Conservation (phyloP, 2,888 invertebrate genomes). For the Trissoscelio sp. region DNA sequence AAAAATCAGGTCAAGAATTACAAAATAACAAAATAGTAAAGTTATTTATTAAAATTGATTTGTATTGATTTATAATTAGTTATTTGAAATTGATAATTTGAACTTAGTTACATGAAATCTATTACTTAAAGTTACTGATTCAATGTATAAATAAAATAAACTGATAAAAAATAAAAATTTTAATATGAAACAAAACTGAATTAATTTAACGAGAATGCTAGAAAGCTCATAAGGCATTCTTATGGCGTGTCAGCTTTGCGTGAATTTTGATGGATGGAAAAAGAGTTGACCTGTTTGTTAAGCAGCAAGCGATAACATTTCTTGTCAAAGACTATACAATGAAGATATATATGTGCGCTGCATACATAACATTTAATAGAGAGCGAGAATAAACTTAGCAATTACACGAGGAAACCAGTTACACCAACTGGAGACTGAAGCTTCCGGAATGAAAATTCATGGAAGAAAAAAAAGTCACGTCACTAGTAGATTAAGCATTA, state of each 20-base stretch:
- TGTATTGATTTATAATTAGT: no score
- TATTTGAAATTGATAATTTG: no score
- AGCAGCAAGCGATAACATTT: conserved; percentile 43
- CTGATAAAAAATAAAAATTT: no score
- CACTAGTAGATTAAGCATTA: conserved; percentile 25
- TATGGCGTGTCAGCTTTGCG: background rate
- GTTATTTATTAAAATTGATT: no score
- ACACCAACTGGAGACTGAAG: conserved; percentile 35
- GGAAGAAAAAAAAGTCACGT: conserved; percentile 28
- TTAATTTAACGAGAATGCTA: conserved; percentile 2
- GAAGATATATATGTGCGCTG: conserved; percentile 34
- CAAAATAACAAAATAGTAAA: no score
- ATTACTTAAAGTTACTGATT: no score
- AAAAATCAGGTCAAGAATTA: no score
- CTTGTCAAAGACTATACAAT: conserved; percentile 37
- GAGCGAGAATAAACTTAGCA: conserved; percentile 44
- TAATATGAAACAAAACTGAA: no score
- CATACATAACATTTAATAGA: conserved; percentile 45
- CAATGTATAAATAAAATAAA: no score
- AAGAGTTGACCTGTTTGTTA: conserved; percentile 50
- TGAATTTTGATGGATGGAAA: conserved; percentile 39
- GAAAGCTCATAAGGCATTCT: conserved; percentile 39
- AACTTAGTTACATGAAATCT: no score
- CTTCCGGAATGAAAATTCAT: conserved; percentile 35
- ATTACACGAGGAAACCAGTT: conserved; percentile 47